phyloP scores from a whole-genome alignment of 2,113 vertebrate genomes.

The Platanista minor region DNA sequence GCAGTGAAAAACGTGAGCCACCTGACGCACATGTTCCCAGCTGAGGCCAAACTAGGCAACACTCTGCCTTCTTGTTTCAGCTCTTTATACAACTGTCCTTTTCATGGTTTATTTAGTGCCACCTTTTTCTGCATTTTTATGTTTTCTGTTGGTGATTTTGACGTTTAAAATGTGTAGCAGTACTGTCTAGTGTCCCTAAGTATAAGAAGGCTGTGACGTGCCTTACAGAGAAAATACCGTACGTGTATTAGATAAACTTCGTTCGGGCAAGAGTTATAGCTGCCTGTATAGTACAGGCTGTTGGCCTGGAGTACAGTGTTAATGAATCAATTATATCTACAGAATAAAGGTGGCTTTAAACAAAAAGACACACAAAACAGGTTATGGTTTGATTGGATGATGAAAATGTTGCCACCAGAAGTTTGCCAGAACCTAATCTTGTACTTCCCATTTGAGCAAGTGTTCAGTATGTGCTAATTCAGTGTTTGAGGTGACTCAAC shows the following conservation, averaged over 20 bases:
- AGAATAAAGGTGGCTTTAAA: neutral
- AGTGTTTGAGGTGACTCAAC: neutral
- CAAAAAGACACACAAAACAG: neutral
- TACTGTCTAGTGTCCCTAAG: neutral
- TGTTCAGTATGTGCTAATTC: neutral
- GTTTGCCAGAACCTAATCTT: neutral
- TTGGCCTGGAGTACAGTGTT: neutral
- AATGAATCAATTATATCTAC: neutral
- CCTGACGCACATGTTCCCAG: neutral
- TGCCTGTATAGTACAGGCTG: neutral
- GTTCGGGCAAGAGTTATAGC: neutral
- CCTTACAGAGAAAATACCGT: neutral
- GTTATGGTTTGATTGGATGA: neutral
- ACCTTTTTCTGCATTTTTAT: neutral
- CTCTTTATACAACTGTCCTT: neutral
- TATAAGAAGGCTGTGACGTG: neutral
- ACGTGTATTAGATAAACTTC: neutral
- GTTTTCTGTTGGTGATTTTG: neutral
- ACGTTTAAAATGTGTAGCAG: neutral
- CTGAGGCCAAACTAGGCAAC: neutral
- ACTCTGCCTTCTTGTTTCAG: neutral
- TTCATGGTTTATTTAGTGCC: neutral
- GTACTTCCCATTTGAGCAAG: neutral
- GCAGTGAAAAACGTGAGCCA: neutral
- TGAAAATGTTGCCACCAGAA: neutral